Evolutionary conservation across 2,797 vertebrate genomes (phyloP).

Genomic region (Sebastolobus alascanus): DNA sequence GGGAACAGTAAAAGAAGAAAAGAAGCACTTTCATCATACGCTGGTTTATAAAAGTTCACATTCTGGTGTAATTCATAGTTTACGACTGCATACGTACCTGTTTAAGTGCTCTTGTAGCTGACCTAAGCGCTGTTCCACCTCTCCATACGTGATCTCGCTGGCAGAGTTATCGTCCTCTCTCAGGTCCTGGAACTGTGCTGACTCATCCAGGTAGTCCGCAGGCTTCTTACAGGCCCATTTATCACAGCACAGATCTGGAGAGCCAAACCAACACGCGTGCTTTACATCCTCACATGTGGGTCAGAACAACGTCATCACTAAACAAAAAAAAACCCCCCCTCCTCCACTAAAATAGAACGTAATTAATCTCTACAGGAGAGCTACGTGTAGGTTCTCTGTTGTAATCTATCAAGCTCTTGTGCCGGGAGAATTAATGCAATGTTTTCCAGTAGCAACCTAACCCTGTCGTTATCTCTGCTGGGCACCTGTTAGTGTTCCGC

Average conservation of each 20-base stretch:
- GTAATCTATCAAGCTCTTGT: constrained; percentile 75
- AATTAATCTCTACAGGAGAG: constrained; percentile 78
- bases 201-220: constrained; percentile 84
- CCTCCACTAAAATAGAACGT: constrained; percentile 73
- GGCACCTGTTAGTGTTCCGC: constrained; percentile 65
- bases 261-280: constrained; percentile 61
- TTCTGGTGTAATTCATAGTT: constrained; percentile 8
- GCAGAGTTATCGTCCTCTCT: constrained; percentile 91
- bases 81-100: constrained; percentile 86
- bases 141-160: constrained; percentile 95
- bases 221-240: constrained; percentile 89
- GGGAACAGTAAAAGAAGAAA: background rate
- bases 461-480: constrained; percentile 74
- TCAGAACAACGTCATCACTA: constrained; percentile 75
- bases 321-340: constrained; percentile 15
- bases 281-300: constrained; percentile 77
- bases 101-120: constrained; percentile 97
- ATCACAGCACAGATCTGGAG: constrained; percentile 86
- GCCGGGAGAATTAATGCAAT: constrained; percentile 50
- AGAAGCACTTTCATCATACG: background rate
- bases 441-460: constrained; percentile 64
- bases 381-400: constrained; percentile 59
- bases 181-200: constrained; percentile 85
- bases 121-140: constrained; percentile 96
- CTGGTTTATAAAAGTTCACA: background rate